Evolutionary conservation across 1,140 invertebrate genomes (phyloP).

Genomic region (Hydropsyche tenuis): DNA sequence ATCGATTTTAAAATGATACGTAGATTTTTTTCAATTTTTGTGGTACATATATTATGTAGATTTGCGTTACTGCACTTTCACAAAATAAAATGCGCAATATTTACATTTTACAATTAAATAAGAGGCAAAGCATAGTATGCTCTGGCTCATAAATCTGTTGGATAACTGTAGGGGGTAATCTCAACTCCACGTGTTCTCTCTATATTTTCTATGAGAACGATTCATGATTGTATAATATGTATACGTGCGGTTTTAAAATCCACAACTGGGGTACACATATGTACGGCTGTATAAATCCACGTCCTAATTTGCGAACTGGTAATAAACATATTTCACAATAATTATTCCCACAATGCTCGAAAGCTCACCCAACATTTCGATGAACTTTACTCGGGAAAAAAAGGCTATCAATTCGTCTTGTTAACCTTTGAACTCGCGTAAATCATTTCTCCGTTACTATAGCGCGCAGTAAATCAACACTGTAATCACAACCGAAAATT

Average conservation of each 20-base stretch:
- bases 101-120: conserved; percentile 30
- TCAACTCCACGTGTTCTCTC: conserved; percentile 1
- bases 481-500: conserved; percentile 20
- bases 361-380: conserved; percentile 18
- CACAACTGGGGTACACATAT: too few species aligned
- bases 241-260: too few species aligned
- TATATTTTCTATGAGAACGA: background rate
- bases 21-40: too few species aligned
- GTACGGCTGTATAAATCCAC: background rate
- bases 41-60: too few species aligned
- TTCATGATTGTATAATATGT: too few species aligned
- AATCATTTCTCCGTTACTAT: background rate
- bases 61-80: too few species aligned
- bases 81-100: conserved; percentile 10
- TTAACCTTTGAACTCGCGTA: conserved; percentile 23
- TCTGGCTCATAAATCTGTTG: conserved; percentile 28
- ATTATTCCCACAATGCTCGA: conserved; percentile 15
- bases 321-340: conserved; percentile 24
- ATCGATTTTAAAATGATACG: too few species aligned
- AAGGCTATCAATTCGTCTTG: conserved; percentile 25
- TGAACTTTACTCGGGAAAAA: conserved; percentile 13
- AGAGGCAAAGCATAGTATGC: conserved; percentile 15
- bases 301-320: conserved; percentile 13
- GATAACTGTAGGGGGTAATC: conserved; percentile 17
- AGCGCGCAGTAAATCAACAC: conserved; percentile 21